These are phyloP conservation scores for Xenentodon cancila DNA, from an alignment of 2,797 vertebrate species.

Conservation along the genomic window DNA sequence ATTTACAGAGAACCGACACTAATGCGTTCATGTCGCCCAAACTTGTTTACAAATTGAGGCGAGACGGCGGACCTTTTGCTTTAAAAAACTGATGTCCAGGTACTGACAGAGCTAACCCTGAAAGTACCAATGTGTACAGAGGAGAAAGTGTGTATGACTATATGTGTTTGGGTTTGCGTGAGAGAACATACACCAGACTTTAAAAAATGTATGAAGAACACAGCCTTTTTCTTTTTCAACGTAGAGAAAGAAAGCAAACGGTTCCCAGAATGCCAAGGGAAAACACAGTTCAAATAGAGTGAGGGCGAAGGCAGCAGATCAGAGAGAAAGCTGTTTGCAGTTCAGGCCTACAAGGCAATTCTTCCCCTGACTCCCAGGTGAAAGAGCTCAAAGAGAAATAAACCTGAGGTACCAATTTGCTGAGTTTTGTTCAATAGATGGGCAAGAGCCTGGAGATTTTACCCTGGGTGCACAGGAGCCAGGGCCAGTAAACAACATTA, in stretches of 20 bases:
- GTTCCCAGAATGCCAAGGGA: slow-evolving; percentile 83
- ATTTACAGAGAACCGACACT: slow-evolving; percentile 86
- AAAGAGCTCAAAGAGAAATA: slow-evolving; percentile 83
- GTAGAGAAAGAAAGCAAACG: slow-evolving; percentile 81
- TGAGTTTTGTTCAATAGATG: slow-evolving; percentile 88
- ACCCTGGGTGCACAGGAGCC: slow-evolving; percentile 61
- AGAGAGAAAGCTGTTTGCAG: slow-evolving; percentile 84
- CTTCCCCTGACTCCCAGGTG: slow-evolving; percentile 84
- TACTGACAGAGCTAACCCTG: slow-evolving; percentile 73
- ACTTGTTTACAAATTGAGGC: slow-evolving; percentile 89
- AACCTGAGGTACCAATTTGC: slow-evolving; percentile 90
- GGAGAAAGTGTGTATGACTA: slow-evolving; percentile 50
- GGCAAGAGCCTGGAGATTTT: slow-evolving; percentile 75
- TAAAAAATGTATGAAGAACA: slow-evolving; percentile 91
- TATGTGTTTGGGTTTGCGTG: slow-evolving; percentile 68
- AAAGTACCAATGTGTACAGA: slow-evolving; percentile 69
- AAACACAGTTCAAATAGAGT: slow-evolving; percentile 86
- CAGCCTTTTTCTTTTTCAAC: slow-evolving; percentile 81
- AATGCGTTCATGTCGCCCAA: slow-evolving; percentile 81
- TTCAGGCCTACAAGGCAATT: slow-evolving; percentile 86
- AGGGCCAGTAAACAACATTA: slow-evolving; percentile 78
- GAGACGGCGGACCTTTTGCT: slow-evolving; percentile 74
- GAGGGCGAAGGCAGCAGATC: slow-evolving; percentile 84
- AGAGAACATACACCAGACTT: slow-evolving; percentile 73
- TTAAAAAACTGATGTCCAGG: slow-evolving; percentile 74